These are phyloP conservation scores for Nesidiocoris tenuis DNA, from an alignment of 2,888 invertebrate species.

Conservation along the genomic window DNA sequence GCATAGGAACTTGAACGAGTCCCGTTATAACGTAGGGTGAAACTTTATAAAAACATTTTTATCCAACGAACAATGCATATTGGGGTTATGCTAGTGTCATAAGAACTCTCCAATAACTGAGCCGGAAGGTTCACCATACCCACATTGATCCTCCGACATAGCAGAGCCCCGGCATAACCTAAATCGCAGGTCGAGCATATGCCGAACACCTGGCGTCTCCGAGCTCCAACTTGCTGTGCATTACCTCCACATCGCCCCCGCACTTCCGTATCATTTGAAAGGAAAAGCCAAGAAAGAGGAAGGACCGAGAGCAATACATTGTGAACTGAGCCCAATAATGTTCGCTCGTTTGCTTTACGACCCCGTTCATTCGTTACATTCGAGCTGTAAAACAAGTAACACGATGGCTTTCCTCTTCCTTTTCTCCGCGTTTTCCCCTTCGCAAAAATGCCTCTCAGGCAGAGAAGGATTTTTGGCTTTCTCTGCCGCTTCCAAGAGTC, in stretches of 20 bases:
- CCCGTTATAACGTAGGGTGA: too few species aligned
- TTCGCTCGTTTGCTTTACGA: conserved; percentile 43
- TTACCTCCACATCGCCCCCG: neutral
- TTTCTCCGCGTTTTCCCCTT: neutral
- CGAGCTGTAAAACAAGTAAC: conserved; percentile 37
- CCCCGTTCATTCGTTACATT: conserved; percentile 40
- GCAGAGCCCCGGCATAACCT: neutral
- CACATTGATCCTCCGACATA: neutral
- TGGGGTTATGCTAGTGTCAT: too few species aligned
- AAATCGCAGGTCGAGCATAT: conserved; percentile 19
- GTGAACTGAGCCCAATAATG: conserved; percentile 38
- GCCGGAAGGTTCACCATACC: too few species aligned
- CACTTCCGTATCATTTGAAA: neutral
- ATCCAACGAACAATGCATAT: too few species aligned
- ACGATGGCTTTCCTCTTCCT: neutral
- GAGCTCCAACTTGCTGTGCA: neutral
- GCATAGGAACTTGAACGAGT: too few species aligned
- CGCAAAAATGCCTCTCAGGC: neutral
- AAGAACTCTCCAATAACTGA: too few species aligned
- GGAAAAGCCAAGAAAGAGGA: neutral
- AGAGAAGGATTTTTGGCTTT: neutral
- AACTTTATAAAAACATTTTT: too few species aligned
- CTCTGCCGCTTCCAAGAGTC: neutral
- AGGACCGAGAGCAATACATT: conserved; percentile 27
- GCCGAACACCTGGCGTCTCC: conserved; percentile 29